Conservation (phyloP, 2,113 vertebrate species). For the Nycticorax nycticorax region DNA sequence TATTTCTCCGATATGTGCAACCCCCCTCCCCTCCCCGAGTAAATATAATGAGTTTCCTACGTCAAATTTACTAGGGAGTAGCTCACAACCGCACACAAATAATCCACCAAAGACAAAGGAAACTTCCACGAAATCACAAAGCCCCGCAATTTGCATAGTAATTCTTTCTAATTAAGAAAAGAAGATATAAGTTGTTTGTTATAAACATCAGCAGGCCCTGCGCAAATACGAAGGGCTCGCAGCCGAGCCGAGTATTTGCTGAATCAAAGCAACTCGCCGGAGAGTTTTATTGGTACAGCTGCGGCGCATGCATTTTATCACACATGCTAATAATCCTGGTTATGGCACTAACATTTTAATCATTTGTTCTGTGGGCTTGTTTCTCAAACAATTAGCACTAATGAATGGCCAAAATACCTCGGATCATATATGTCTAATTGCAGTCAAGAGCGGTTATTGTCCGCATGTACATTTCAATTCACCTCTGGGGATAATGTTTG, state of each 20-base stretch:
- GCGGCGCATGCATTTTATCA: conserved; percentile 74
- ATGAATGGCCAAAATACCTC: conserved; percentile 85
- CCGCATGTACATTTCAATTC: conserved; percentile 81
- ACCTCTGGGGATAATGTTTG: conserved; percentile 86
- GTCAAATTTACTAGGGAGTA: background rate
- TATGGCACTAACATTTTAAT: conserved; percentile 82
- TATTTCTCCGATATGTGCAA: background rate
- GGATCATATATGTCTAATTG: conserved; percentile 90
- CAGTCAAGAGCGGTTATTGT: conserved; percentile 79
- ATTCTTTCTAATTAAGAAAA: conserved; percentile 79
- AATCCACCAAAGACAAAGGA: conserved; percentile 36
- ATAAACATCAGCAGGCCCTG: conserved; percentile 77
- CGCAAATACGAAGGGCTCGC: conserved; percentile 70
- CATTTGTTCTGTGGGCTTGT: conserved; percentile 81
- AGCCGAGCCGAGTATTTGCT: conserved; percentile 57
- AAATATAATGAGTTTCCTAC: background rate
- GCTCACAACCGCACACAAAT: background rate
- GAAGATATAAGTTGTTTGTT: conserved; percentile 79
- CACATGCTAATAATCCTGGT: conserved; percentile 80
- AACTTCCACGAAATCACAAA: conserved; percentile 71
- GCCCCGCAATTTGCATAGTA: conserved; percentile 72
- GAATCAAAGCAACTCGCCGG: conserved; percentile 67
- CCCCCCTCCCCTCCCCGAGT: fast-evolving
- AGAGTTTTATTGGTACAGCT: conserved; percentile 73
- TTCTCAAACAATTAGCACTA: conserved; percentile 87